phyloP scores from a whole-genome alignment of 2,888 invertebrate genomes.

The Aleiodes alternator region DNA sequence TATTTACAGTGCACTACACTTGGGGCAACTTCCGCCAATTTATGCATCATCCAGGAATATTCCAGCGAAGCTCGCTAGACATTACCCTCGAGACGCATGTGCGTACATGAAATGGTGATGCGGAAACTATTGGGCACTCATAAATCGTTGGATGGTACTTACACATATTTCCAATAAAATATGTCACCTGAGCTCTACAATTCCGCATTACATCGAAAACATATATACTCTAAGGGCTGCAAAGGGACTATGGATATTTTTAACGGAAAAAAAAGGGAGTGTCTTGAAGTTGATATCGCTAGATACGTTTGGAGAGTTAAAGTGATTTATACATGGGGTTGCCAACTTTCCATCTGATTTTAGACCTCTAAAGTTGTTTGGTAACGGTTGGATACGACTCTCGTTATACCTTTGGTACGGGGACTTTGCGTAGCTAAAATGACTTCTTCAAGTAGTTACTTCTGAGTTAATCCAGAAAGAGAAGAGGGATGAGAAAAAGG shows the following conservation, averaged over 20 bases:
- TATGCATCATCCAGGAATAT: constrained; percentile 9
- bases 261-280: background rate
- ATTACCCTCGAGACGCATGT: constrained; percentile 10
- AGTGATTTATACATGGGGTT: constrained; percentile 51
- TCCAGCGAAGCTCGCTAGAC: background rate
- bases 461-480: constrained; percentile 8
- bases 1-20: constrained; percentile 33
- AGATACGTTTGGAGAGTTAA: constrained; percentile 8
- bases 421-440: background rate
- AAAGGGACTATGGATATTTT: background rate
- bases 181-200: constrained; percentile 4
- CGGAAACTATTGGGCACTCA: constrained; percentile 6
- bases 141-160: constrained; percentile 9
- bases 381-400: constrained; percentile 4
- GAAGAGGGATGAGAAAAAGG: too few species aligned
- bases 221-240: constrained; percentile 4
- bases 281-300: constrained; percentile 27
- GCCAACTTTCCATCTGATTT: constrained; percentile 62
- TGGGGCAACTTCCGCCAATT: constrained; percentile 31
- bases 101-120: background rate
- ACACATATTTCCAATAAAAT: background rate
- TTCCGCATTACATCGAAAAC: background rate
- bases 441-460: constrained; percentile 27
- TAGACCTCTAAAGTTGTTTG: constrained; percentile 11
- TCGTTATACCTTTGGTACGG: background rate